Conservation (phyloP, 2,797 vertebrate genomes). For the Anguilla obscura region DNA sequence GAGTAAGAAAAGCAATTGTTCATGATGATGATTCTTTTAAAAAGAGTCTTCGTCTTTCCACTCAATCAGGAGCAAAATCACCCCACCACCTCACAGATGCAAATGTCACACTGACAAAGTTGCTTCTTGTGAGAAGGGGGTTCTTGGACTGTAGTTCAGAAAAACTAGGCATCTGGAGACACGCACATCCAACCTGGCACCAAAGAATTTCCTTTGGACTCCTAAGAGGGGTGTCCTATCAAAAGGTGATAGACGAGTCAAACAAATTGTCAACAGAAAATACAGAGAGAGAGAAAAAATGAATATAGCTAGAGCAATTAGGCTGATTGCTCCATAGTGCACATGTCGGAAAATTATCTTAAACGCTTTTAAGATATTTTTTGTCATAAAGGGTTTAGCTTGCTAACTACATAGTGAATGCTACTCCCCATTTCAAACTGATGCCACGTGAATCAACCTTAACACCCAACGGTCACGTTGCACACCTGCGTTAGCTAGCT, state of each 20-base stretch:
- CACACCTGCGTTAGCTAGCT: background rate
- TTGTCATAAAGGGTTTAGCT: background rate
- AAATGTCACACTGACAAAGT: conserved; percentile 54
- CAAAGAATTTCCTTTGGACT: background rate
- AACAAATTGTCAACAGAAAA: background rate
- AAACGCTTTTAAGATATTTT: background rate
- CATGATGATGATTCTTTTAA: background rate
- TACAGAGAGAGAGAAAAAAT: background rate
- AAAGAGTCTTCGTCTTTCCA: background rate
- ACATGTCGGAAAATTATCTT: background rate
- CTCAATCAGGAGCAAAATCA: background rate
- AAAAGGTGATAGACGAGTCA: too few species aligned
- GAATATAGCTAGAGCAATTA: background rate
- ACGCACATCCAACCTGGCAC: conserved; percentile 61
- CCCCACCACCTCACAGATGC: background rate
- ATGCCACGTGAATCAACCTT: background rate
- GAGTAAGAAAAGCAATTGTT: background rate
- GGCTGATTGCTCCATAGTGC: background rate
- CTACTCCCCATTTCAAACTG: background rate
- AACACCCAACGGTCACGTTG: background rate
- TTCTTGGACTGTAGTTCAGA: conserved; percentile 63
- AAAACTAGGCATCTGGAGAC: conserved; percentile 63
- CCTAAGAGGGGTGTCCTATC: too few species aligned
- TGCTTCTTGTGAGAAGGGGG: conserved; percentile 63
- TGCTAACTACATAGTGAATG: background rate